A percentile compares a stretch with the other conserved stretches of the same genome.
These are phyloP conservation scores for Zaprionus davidi DNA, from an alignment of 1,140 invertebrate species.

Conservation along the genomic window DNA sequence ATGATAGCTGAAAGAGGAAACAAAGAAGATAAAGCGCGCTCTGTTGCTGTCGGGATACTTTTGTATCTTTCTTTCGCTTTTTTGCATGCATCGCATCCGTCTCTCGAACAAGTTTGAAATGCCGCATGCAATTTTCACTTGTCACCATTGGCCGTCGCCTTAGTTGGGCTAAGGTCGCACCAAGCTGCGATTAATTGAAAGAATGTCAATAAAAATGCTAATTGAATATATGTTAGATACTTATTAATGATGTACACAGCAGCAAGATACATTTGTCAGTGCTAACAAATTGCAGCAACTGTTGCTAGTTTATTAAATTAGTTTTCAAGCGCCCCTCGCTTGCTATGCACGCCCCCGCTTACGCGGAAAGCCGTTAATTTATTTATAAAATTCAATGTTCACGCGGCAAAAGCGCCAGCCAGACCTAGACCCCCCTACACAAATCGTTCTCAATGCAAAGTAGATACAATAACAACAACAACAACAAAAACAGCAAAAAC, in stretches of 20 bases:
- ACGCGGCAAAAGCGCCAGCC: conserved; percentile 52
- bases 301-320: conserved; percentile 2
- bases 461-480: conserved; percentile 27
- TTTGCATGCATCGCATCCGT: conserved; percentile 30
- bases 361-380: conserved; percentile 62
- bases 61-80: conserved; percentile 31
- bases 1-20: conserved; percentile 29
- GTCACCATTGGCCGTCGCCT: background rate
- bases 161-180: conserved; percentile 18
- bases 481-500: conserved; percentile 15
- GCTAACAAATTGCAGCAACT: background rate
- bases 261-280: no score
- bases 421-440: conserved; percentile 9
- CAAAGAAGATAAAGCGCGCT: conserved; percentile 16
- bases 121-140: conserved; percentile 26
- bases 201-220: conserved; percentile 23
- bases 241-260: background rate
- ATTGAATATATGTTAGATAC: background rate
- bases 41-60: conserved; percentile 33
- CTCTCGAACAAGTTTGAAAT: conserved; percentile 23
- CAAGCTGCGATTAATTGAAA: conserved; percentile 10
- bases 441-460: conserved; percentile 64
- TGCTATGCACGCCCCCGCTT: background rate
- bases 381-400: conserved; percentile 77
- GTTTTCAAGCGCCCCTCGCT: background rate